These are phyloP conservation scores for Mamestra brassicae DNA, from an alignment of 2,888 invertebrate genomes.

Conservation along the genomic window DNA sequence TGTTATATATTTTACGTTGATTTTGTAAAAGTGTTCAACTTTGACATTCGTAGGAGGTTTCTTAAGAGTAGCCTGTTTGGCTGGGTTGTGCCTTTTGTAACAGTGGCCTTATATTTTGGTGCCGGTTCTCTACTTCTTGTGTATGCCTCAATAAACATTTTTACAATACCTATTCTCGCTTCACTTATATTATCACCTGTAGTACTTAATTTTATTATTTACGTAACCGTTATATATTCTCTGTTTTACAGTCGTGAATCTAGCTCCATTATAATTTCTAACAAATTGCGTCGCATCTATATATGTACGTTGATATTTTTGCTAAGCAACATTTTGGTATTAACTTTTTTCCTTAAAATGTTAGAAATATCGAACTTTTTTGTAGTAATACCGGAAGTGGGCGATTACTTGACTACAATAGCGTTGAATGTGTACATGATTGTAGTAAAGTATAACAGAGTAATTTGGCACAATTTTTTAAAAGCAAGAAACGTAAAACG, in stretches of 20 bases:
- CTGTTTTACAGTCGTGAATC: not conserved
- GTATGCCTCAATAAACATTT: too few species aligned
- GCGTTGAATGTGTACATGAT: not conserved
- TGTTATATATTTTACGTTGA: slow-evolving; percentile 14
- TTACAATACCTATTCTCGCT: not conserved
- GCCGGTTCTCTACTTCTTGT: not conserved
- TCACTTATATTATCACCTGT: not conserved
- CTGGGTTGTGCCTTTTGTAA: slow-evolving; percentile 1
- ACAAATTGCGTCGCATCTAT: not conserved
- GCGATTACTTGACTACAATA: not conserved
- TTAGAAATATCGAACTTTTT: too few species aligned
- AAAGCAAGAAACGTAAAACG: too few species aligned
- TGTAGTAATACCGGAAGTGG: too few species aligned
- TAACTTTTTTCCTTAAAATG: not conserved
- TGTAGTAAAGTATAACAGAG: not conserved
- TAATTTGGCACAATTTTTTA: too few species aligned
- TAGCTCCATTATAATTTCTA: not conserved
- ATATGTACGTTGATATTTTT: not conserved
- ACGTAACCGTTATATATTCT: not conserved
- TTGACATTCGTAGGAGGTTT: not conserved
- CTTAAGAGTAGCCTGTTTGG: slow-evolving; percentile 7
- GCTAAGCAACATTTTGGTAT: not conserved
- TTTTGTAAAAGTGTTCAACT: slow-evolving; percentile 10
- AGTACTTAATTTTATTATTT: not conserved
- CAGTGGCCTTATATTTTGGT: not conserved